phyloP scores from a whole-genome alignment of 2,797 vertebrate genomes.

The Champsocephalus esox region DNA sequence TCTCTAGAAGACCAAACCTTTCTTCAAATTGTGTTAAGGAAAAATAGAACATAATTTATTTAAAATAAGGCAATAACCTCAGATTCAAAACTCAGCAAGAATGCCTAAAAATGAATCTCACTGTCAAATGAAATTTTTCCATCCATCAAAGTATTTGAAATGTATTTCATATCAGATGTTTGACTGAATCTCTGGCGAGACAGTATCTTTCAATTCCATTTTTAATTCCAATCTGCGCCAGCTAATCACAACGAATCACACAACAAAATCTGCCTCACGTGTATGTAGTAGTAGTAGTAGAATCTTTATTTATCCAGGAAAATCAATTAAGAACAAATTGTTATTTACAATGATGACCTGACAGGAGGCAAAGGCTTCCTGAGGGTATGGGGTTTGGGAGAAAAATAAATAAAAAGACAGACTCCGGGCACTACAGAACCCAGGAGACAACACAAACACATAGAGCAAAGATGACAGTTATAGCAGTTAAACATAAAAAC shows the following conservation, averaged over 20 bases:
- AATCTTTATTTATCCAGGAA: no score
- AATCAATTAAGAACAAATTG: no score
- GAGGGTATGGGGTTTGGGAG: no score
- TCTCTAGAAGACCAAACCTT: neutral
- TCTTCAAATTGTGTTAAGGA: neutral
- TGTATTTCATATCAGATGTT: slow-evolving; percentile 57
- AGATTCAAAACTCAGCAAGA: slow-evolving; percentile 11
- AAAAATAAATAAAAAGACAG: no score
- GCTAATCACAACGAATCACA: slow-evolving; percentile 48
- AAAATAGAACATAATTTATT: neutral
- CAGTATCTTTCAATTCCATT: slow-evolving; percentile 28
- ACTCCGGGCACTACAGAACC: no score
- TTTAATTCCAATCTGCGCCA: slow-evolving; percentile 41
- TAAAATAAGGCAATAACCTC: neutral
- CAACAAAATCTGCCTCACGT: slow-evolving; percentile 40
- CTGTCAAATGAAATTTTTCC: slow-evolving; percentile 4
- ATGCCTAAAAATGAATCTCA: slow-evolving; percentile 9
- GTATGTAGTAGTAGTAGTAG: neutral
- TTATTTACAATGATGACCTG: no score
- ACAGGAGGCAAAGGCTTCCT: no score
- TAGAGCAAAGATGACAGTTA: no score
- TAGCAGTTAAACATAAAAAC: no score
- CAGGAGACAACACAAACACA: no score
- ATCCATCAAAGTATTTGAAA: slow-evolving; percentile 23
- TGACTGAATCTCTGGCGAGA: slow-evolving; percentile 40